Evolutionary conservation across 2,797 vertebrate genomes (phyloP).

Genomic region (Percopsis omiscomaycus): DNA sequence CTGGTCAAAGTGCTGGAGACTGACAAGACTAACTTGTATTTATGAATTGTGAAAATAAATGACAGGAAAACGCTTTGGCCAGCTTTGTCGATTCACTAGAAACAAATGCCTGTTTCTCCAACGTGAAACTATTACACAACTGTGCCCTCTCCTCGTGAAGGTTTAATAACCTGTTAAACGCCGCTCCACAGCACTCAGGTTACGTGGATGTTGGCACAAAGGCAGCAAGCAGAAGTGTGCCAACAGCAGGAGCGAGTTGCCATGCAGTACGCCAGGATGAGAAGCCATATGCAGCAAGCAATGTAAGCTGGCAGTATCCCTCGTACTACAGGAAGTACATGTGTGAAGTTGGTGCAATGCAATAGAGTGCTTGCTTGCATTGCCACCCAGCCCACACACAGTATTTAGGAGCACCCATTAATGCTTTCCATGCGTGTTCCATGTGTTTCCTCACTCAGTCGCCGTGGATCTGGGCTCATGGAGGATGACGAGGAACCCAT

Average conservation of each 20-base stretch:
- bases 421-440: too few species aligned
- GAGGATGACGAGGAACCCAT: slow-evolving; percentile 99
- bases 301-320: slow-evolving; percentile 81
- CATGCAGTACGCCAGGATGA: slow-evolving; percentile 99
- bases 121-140: too few species aligned
- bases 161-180: too few species aligned
- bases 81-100: too few species aligned
- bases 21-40: too few species aligned
- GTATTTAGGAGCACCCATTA: too few species aligned
- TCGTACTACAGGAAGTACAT: slow-evolving; percentile 21
- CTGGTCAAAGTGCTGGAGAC: too few species aligned
- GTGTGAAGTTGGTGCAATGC: not conserved
- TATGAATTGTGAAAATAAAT: too few species aligned
- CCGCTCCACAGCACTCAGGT: slow-evolving; percentile 87
- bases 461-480: slow-evolving; percentile 96
- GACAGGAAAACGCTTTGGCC: too few species aligned
- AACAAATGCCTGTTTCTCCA: too few species aligned
- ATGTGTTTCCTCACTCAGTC: slow-evolving; percentile 69
- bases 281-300: slow-evolving; percentile 97
- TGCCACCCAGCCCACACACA: too few species aligned
- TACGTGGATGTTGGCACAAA: slow-evolving; percentile 99
- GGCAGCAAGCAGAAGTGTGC: slow-evolving; percentile 96
- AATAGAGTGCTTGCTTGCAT: slow-evolving; percentile 12
- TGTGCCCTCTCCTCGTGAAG: too few species aligned
- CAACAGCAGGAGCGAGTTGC: slow-evolving; percentile 95